A percentile compares a stretch with the other conserved stretches of the same genome.
Conservation (phyloP, 2,888 invertebrate genomes). For the Rhamnusium bicolor region DNA sequence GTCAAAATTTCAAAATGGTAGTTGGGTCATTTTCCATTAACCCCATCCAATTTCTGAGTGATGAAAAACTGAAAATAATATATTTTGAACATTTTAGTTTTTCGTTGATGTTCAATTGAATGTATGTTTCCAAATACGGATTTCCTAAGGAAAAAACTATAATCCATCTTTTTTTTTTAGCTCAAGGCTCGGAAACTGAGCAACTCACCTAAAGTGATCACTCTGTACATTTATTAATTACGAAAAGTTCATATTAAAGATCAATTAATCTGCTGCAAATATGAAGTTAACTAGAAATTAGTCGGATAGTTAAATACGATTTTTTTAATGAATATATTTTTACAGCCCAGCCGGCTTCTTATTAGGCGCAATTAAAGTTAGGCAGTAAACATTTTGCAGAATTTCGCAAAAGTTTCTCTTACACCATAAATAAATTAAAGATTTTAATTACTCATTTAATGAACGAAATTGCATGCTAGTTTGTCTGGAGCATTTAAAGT, state of each 20-base stretch:
- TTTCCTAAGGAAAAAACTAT: too few species aligned
- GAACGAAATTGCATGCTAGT: constrained; percentile 17
- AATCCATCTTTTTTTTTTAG: too few species aligned
- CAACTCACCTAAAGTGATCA: too few species aligned
- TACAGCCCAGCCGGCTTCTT: constrained; percentile 31
- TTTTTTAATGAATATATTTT: constrained; percentile 18
- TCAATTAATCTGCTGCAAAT: neutral
- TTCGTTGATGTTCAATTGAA: too few species aligned
- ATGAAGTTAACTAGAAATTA: neutral
- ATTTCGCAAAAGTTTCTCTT: constrained; percentile 44
- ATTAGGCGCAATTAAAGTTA: constrained; percentile 38
- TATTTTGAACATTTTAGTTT: too few species aligned
- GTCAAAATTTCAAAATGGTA: too few species aligned
- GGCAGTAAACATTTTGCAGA: constrained; percentile 38
- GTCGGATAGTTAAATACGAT: constrained; percentile 4
- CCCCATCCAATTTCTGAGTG: too few species aligned
- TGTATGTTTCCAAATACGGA: too few species aligned
- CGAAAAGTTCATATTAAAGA: neutral
- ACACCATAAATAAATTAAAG: constrained; percentile 40
- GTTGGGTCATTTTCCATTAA: too few species aligned
- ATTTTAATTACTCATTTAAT: constrained; percentile 27
- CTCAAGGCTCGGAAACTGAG: too few species aligned
- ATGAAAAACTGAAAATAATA: too few species aligned
- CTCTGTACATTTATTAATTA: neutral
- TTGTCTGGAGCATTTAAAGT: neutral